phyloP scores from a whole-genome alignment of 2,113 vertebrate genomes.

The Phylloscopus trochiloides region DNA sequence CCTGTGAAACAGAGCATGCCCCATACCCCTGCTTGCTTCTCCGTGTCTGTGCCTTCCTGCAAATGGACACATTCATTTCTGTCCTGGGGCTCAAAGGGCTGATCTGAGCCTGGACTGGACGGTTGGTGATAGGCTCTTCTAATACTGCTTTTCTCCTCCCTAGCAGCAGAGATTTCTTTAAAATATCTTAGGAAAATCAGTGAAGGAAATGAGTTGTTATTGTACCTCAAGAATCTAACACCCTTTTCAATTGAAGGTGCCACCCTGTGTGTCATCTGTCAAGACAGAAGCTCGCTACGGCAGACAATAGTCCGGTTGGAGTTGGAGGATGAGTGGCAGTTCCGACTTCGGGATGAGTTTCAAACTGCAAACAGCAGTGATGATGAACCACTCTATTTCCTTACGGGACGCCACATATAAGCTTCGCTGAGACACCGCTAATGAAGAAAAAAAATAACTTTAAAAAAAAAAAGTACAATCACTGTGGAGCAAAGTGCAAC shows the following conservation, averaged over 20 bases:
- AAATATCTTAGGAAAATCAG: not conserved
- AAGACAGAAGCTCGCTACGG: conserved; percentile 93
- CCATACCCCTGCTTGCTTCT: not conserved
- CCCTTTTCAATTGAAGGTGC: conserved; percentile 79
- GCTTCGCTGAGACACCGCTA: not conserved
- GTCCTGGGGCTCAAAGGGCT: not conserved
- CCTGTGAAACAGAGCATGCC: not conserved
- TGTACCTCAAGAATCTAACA: not conserved
- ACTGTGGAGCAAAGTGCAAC: conserved; percentile 81
- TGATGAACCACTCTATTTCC: conserved; percentile 93
- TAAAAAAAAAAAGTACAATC: conserved; percentile 75
- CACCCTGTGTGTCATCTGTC: conserved; percentile 96
- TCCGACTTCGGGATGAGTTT: conserved; percentile 95
- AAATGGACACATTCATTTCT: rapidly evolving
- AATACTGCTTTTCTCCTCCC: not conserved
- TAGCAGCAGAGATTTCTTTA: not conserved
- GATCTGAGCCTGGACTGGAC: not conserved
- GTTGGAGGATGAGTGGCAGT: conserved; percentile 98
- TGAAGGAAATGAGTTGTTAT: rapidly evolving
- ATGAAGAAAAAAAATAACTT: not conserved
- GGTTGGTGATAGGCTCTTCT: rapidly evolving
- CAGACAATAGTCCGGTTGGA: conserved; percentile 95
- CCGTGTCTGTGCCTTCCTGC: not conserved
- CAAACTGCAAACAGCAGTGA: conserved; percentile 97
- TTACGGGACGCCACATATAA: conserved; percentile 93